These are phyloP conservation scores for Caranx ignobilis DNA, from an alignment of 2,113 vertebrate species.

Conservation along the genomic window DNA sequence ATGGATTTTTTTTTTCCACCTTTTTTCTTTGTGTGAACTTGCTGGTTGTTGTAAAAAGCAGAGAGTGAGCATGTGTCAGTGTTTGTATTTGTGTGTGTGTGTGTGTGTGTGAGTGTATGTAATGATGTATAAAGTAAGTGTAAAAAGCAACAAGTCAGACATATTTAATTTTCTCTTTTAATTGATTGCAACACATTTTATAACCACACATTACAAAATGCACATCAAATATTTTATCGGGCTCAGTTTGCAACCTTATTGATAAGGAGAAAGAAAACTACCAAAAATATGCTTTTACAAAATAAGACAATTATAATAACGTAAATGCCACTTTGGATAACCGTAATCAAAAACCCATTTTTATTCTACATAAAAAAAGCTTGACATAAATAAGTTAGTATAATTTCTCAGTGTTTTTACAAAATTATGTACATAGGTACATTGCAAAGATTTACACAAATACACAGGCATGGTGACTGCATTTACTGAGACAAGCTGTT, in stretches of 20 bases:
- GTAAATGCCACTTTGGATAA: constrained; percentile 96
- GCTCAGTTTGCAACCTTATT: constrained; percentile 98
- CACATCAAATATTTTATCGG: constrained; percentile 89
- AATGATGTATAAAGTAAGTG: constrained; percentile 12
- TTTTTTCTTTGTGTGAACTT: background rate
- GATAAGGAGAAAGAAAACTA: constrained; percentile 87
- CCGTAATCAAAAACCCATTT: constrained; percentile 87
- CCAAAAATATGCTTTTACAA: constrained; percentile 87
- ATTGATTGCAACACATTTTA: constrained; percentile 87
- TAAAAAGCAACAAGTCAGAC: constrained; percentile 46
- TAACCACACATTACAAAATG: constrained; percentile 91
- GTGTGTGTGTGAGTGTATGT: background rate
- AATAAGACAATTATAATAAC: constrained; percentile 89
- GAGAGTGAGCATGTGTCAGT: background rate
- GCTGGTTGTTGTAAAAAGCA: background rate
- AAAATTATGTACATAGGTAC: constrained; percentile 99
- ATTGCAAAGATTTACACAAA: constrained; percentile 90
- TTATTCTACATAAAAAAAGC: constrained; percentile 91
- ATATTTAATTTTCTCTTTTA: constrained; percentile 78
- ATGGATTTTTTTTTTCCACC: background rate
- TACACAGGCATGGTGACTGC: constrained; percentile 89
- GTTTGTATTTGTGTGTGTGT: background rate
- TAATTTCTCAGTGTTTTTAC: constrained; percentile 99
- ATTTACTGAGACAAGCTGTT: constrained; percentile 69
- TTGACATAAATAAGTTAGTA: constrained; percentile 99